phyloP scores from a whole-genome alignment of 2,888 invertebrate species.

The Parnassius mnemosyne region DNA sequence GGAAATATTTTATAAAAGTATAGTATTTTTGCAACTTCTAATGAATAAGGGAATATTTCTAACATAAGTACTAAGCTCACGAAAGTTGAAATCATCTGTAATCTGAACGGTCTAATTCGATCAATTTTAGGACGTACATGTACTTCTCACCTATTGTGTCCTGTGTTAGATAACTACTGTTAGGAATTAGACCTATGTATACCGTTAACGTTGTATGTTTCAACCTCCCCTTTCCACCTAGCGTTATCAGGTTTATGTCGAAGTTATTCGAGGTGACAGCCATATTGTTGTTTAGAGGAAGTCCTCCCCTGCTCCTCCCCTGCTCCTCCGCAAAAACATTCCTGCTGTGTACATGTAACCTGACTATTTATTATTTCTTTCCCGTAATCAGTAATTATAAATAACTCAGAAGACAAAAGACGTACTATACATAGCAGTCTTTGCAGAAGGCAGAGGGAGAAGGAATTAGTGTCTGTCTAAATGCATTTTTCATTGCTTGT shows the following conservation, averaged over 20 bases:
- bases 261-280: background rate
- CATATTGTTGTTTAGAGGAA: no score
- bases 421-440: no score
- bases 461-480: slow-evolving; percentile 3
- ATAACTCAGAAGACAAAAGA: no score
- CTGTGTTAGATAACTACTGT: background rate
- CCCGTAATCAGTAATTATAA: no score
- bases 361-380: no score
- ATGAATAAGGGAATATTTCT: no score
- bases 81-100: background rate
- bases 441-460: background rate
- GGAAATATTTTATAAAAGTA: no score
- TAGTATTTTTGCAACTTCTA: background rate
- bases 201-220: background rate
- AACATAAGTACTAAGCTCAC: no score
- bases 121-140: background rate
- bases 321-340: background rate
- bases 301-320: no score
- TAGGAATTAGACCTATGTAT: slow-evolving; percentile 1
- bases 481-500: background rate
- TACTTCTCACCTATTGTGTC: background rate
- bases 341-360: no score
- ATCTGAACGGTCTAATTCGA: background rate
- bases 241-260: slow-evolving; percentile 12
- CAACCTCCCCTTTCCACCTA: background rate